Percentiles rank a stretch among this genome's conserved stretches.
Conservation (phyloP, 2,888 invertebrate genomes). For the Copidosoma aretas region DNA sequence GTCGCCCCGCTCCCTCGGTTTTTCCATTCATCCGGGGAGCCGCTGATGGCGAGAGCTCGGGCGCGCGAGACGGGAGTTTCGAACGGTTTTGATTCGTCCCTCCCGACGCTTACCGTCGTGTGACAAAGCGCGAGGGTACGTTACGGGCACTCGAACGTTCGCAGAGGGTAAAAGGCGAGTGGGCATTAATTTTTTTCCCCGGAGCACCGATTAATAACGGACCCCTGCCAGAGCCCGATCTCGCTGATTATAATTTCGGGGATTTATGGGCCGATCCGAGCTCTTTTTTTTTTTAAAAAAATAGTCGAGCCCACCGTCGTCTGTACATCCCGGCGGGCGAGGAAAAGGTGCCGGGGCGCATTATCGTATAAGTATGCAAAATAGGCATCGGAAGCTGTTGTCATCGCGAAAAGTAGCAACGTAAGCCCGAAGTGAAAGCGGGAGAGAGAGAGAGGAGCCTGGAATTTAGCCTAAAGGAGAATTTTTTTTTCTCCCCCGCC, state of each 20-base stretch:
- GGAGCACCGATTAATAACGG: slow-evolving; percentile 20
- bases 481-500: slow-evolving; percentile 16
- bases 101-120: too few relatives aligned
- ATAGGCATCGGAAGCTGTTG: slow-evolving; percentile 15
- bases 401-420: slow-evolving; percentile 35
- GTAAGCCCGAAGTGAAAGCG: slow-evolving; percentile 31
- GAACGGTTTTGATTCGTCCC: too few relatives aligned
- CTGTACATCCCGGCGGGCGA: too few relatives aligned
- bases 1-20: slow-evolving; percentile 39
- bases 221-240: neutral
- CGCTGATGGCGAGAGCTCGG: slow-evolving; percentile 52
- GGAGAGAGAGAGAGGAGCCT: slow-evolving; percentile 23
- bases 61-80: too few relatives aligned
- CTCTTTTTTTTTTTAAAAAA: neutral
- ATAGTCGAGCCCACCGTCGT: slow-evolving; percentile 1
- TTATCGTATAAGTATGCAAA: slow-evolving; percentile 39
- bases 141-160: too few relatives aligned
- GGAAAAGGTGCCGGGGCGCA: too few relatives aligned
- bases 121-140: too few relatives aligned
- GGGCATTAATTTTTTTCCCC: slow-evolving; percentile 19
- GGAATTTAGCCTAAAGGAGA: slow-evolving; percentile 33
- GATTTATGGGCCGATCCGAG: neutral
- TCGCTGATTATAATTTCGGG: neutral
- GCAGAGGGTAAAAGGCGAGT: too few relatives aligned
- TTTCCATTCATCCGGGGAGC: slow-evolving; percentile 50